These are phyloP conservation scores for Dendrolimus punctatus DNA, from an alignment of 1,140 invertebrate genomes.

Conservation along the genomic window DNA sequence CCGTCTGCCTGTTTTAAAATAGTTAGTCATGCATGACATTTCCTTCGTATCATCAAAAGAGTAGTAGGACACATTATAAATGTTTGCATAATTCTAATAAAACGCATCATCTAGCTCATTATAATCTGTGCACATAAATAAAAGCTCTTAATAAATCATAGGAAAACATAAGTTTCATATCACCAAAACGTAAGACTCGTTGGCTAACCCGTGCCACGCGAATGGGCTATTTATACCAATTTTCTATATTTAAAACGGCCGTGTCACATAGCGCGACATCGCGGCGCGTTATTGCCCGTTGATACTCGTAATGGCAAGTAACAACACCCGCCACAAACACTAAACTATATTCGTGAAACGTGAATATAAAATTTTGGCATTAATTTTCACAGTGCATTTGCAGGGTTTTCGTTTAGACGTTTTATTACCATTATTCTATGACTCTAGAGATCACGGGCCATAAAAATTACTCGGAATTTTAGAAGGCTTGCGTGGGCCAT, in stretches of 20 bases:
- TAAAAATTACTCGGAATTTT: too few relatives aligned
- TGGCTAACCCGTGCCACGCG: constrained; percentile 30
- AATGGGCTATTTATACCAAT: constrained; percentile 43
- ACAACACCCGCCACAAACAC: background rate
- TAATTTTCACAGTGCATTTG: background rate
- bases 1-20: too few relatives aligned
- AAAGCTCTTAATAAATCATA: constrained; percentile 10
- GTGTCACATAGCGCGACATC: constrained; percentile 54
- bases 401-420: too few relatives aligned
- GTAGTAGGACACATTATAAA: too few relatives aligned
- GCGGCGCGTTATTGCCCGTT: constrained; percentile 17
- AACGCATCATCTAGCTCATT: too few relatives aligned
- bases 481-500: too few relatives aligned
- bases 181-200: constrained; percentile 11
- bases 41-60: too few relatives aligned
- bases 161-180: constrained; percentile 6
- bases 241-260: constrained; percentile 41
- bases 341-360: background rate
- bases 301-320: constrained; percentile 17
- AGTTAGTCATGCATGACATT: too few relatives aligned
- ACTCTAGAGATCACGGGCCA: too few relatives aligned
- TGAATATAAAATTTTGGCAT: background rate
- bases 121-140: background rate
- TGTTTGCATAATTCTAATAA: too few relatives aligned
- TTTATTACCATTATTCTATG: too few relatives aligned